Conservation (phyloP, 2,113 vertebrate genomes). For the Phaethon lepturus region DNA sequence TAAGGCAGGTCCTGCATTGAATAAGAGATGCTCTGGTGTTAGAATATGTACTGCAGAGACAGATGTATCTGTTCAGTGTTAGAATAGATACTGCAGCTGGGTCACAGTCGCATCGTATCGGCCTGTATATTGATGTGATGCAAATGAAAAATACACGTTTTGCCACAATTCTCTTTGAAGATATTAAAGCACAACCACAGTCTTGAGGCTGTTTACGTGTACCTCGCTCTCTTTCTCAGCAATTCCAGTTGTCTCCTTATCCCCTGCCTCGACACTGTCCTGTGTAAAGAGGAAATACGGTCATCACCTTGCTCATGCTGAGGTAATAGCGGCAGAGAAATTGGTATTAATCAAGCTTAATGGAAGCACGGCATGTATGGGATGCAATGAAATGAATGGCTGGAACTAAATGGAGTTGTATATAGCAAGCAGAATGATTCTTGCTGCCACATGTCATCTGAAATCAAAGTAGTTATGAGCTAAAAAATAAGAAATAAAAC, state of each 20-base stretch:
- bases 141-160: not conserved
- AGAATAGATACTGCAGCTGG: not conserved
- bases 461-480: not conserved
- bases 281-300: constrained; percentile 54
- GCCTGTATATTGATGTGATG: not conserved
- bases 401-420: not conserved
- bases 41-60: fast-evolving
- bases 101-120: not conserved
- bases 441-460: not conserved
- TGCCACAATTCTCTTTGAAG: not conserved
- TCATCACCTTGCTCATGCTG: not conserved
- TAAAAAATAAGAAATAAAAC: not conserved
- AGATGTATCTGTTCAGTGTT: not conserved
- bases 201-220: not conserved
- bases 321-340: not conserved
- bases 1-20: not conserved
- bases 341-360: not conserved
- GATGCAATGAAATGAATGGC: not conserved
- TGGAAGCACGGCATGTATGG: not conserved
- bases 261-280: constrained; percentile 57
- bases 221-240: constrained; percentile 74
- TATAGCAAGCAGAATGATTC: not conserved
- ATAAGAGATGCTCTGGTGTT: not conserved
- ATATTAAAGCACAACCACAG: not conserved
- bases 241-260: constrained; percentile 63